phyloP scores from a whole-genome alignment of 2,888 invertebrate genomes.

The Thalpophila matura region DNA sequence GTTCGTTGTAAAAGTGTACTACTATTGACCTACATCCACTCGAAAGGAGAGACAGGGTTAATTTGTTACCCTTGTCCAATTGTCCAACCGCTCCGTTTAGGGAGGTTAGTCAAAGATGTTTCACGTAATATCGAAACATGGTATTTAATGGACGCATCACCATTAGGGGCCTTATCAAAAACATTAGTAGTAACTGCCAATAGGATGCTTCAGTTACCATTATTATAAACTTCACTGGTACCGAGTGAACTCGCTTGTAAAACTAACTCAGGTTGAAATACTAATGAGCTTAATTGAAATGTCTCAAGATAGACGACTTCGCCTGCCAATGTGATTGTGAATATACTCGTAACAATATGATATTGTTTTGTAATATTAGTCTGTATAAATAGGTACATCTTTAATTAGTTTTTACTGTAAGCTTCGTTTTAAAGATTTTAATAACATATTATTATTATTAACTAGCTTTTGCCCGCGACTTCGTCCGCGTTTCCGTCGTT shows the following conservation, averaged over 20 bases:
- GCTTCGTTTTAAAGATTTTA: too few species aligned
- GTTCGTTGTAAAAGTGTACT: constrained; percentile 41
- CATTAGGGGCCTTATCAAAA: constrained; percentile 33
- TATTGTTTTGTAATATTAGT: background rate
- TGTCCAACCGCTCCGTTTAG: constrained; percentile 34
- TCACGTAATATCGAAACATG: constrained; percentile 45
- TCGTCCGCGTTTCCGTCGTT: too few species aligned
- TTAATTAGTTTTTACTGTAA: too few species aligned
- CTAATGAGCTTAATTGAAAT: constrained; percentile 32
- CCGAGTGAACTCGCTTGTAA: constrained; percentile 41
- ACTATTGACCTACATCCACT: constrained; percentile 54
- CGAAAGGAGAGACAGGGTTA: constrained; percentile 53
- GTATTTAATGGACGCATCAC: constrained; percentile 26
- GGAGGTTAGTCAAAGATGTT: constrained; percentile 50
- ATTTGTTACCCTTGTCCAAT: constrained; percentile 59
- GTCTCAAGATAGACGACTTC: constrained; percentile 17
- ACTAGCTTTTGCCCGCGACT: too few species aligned
- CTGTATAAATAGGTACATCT: too few species aligned
- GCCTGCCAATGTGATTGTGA: constrained; percentile 12
- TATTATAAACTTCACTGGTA: constrained; percentile 39
- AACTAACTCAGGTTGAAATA: constrained; percentile 51
- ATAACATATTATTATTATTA: too few species aligned
- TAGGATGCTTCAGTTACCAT: constrained; percentile 41
- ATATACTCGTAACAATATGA: constrained; percentile 12
- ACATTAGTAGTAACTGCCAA: constrained; percentile 40